A percentile compares a stretch with the other conserved stretches of the same genome.
Conservation (phyloP, 2,113 vertebrate genomes). For the Rhipidura dahli region DNA sequence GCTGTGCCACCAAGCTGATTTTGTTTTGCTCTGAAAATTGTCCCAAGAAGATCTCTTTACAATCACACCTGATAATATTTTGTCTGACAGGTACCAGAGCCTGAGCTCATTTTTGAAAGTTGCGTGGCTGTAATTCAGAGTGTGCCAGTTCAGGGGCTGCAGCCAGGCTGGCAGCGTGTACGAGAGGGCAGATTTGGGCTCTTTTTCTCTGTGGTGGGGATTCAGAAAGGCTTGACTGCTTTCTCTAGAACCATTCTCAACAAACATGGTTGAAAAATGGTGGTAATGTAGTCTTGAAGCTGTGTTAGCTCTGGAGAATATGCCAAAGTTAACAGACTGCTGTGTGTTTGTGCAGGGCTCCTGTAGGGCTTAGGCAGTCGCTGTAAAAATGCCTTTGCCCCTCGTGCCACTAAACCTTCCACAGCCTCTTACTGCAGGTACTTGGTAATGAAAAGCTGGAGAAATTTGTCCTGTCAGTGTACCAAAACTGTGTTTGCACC, state of each 20-base stretch:
- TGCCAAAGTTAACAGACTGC: neutral
- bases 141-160: neutral
- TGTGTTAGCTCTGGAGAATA: neutral
- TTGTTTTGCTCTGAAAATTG: neutral
- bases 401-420: neutral
- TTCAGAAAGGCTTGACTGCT: neutral
- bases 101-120: neutral
- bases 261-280: neutral
- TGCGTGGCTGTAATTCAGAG: fast-evolving
- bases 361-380: fast-evolving
- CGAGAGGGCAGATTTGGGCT: neutral
- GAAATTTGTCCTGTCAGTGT: neutral
- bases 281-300: neutral
- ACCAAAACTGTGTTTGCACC: neutral
- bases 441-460: neutral
- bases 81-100: neutral
- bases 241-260: neutral
- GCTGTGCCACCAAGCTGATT: neutral
- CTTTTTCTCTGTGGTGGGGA: too few species aligned
- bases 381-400: neutral
- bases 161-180: neutral
- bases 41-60: neutral
- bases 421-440: neutral
- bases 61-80: neutral
- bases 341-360: neutral